Conservation (phyloP, 2,113 vertebrate species). For the Puma concolor region DNA sequence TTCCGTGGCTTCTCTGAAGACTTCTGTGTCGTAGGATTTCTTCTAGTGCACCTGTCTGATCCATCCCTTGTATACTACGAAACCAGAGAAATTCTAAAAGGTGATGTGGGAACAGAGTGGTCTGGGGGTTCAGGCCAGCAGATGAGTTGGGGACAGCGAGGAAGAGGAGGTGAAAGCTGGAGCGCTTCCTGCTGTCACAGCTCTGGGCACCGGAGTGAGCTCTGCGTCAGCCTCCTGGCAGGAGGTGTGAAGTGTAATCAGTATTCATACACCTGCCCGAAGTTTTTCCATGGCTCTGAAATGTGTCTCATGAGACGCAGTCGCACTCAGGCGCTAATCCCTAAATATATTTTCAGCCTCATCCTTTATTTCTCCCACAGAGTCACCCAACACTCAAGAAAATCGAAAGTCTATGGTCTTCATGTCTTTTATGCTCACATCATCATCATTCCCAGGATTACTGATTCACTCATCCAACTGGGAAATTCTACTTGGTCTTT, state of each 20-base stretch:
- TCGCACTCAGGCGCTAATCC: not conserved
- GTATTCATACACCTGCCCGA: not conserved
- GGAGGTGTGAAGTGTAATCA: not conserved
- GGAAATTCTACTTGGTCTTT: not conserved
- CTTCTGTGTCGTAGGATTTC: not conserved
- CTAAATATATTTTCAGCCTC: not conserved
- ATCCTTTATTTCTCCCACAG: not conserved
- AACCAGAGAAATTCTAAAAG: not conserved
- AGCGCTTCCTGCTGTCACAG: not conserved
- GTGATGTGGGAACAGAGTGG: not conserved
- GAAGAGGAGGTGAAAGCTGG: not conserved
- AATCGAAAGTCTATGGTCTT: not conserved
- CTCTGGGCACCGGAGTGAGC: not conserved
- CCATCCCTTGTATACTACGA: not conserved
- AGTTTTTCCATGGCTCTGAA: too few relatives aligned
- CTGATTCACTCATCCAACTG: not conserved
- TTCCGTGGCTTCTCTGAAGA: not conserved
- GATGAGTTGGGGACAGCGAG: accelerated
- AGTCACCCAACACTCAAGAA: not conserved
- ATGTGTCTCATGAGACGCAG: too few relatives aligned
- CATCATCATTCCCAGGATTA: not conserved
- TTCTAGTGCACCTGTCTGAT: not conserved
- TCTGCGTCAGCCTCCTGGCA: not conserved
- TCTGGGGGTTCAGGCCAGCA: not conserved
- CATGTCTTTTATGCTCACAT: not conserved